Evolutionary conservation across 2,888 invertebrate species (phyloP).

Genomic region (Halictus ligatus): DNA sequence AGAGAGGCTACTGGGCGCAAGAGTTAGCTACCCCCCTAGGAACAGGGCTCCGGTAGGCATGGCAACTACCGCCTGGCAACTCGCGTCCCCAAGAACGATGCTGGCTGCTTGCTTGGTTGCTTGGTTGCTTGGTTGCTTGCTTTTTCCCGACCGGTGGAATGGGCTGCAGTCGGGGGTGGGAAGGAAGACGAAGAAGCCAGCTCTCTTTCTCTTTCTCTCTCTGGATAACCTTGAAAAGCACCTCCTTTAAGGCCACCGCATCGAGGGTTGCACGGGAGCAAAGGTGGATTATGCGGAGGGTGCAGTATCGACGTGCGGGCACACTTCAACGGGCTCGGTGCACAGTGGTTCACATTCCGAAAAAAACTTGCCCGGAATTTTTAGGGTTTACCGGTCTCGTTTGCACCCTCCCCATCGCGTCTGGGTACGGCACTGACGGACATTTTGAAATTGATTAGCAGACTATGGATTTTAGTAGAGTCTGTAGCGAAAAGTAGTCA

Average conservation of each 20-base stretch:
- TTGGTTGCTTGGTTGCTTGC: conserved; percentile 35
- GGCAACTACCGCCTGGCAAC: conserved; percentile 69
- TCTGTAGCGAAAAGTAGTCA: no score
- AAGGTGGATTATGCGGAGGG: conserved; percentile 54
- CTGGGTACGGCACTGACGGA: no score
- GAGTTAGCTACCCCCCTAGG: conserved; percentile 39
- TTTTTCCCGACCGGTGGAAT: not conserved
- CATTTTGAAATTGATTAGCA: no score
- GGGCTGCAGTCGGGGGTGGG: conserved; percentile 24
- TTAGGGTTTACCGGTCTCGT: no score
- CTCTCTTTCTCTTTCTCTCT: no score
- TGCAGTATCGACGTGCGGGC: conserved; percentile 63
- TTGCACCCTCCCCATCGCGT: no score
- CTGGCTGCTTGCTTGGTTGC: conserved; percentile 43
- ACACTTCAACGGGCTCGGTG: conserved; percentile 45
- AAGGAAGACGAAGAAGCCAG: conserved; percentile 47
- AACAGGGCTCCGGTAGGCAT: conserved; percentile 73
- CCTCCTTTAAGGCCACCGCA: conserved; percentile 63
- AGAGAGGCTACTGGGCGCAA: conserved; percentile 13
- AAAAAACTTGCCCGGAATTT: not conserved
- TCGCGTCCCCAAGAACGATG: conserved; percentile 58
- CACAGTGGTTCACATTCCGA: conserved; percentile 3
- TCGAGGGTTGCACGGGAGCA: conserved; percentile 47
- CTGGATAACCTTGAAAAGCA: conserved; percentile 73
- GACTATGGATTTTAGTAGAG: no score